Conservation (phyloP, 2,113 vertebrate genomes). For the Eublepharis macularius region DNA sequence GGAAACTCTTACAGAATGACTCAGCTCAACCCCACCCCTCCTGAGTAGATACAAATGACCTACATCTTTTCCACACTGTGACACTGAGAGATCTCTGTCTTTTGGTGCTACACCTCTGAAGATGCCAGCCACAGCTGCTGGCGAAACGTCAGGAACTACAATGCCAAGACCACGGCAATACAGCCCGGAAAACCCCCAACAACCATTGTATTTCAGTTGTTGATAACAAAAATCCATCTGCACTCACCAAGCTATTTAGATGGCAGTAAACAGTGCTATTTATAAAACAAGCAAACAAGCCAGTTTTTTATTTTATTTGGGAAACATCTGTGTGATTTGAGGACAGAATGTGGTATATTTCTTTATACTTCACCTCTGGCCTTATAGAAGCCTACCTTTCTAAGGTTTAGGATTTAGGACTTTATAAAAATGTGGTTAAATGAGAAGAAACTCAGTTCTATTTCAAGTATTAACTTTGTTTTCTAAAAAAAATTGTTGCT, state of each 20-base stretch:
- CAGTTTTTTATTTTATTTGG: conserved; percentile 17
- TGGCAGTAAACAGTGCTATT: neutral
- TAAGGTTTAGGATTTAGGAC: no score
- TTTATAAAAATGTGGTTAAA: neutral
- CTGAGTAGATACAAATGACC: no score
- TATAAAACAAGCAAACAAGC: neutral
- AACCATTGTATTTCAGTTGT: neutral
- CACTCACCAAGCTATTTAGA: neutral
- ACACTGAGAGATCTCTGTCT: no score
- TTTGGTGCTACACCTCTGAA: no score
- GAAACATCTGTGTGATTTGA: conserved; percentile 11
- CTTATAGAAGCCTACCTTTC: conserved; percentile 8
- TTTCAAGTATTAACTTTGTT: neutral
- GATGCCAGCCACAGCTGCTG: no score
- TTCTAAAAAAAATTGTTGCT: neutral
- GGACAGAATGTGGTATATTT: conserved; percentile 8
- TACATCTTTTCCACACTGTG: no score
- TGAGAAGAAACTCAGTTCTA: neutral
- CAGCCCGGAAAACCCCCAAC: no score
- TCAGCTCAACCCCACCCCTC: no score
- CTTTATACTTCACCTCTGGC: conserved; percentile 29
- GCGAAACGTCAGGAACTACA: no score
- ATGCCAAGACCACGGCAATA: no score
- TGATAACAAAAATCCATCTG: conserved; percentile 11
- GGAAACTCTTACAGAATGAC: no score